Base-by-base conservation (phyloP, 2,113 vertebrate genomes). In the Caranx ignobilis region DNA sequence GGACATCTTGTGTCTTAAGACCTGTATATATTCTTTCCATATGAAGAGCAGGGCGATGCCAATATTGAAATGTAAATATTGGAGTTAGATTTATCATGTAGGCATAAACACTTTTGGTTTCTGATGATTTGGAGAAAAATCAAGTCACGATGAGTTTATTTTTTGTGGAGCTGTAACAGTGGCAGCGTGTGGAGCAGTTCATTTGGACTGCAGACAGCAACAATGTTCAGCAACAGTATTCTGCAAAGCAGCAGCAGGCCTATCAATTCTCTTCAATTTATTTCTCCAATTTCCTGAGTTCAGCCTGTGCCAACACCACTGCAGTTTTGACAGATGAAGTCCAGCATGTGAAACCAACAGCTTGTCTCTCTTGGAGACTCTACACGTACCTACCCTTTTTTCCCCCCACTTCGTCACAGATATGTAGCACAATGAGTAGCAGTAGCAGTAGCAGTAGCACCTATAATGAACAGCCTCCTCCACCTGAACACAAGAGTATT, bases 261-360 rank as follows among this genome's bases (percentile, higher is more conserved):
- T 70, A 84, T 85, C 89, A 91, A 90, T 94, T 91, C 75, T 81
- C 84, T 89, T 87, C 87, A 91, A 91, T 93, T 91, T 91, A 86
- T 79, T 84, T 92, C 86, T 90, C 85, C 75, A 81, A 82, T 90
- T 85, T 82, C 68, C 80, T 7, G 52, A 85, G 77, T 77, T 75
- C 88, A 84, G 80, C 70, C 71, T 72, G 73, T 80, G 75, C 88
- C 80, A 86, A 80, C 85, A 82, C 68, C 45, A 31, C 70, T 67
- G 86, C 80, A 79, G 60, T 47, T 87, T 87, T 93, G 89, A 92
- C 86, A 89, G 82, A 71, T 82, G 83, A 88, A 90, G 79, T 86
- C 83, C 84, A 69, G 81, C 83, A 82, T 78, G 79, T 79, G 75
- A 82, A 82, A 73, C 75, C 84, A 84, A 79, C 73, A 83, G 85